phyloP scores from a whole-genome alignment of 2,888 invertebrate species.

The Drosophila nigricruria region DNA sequence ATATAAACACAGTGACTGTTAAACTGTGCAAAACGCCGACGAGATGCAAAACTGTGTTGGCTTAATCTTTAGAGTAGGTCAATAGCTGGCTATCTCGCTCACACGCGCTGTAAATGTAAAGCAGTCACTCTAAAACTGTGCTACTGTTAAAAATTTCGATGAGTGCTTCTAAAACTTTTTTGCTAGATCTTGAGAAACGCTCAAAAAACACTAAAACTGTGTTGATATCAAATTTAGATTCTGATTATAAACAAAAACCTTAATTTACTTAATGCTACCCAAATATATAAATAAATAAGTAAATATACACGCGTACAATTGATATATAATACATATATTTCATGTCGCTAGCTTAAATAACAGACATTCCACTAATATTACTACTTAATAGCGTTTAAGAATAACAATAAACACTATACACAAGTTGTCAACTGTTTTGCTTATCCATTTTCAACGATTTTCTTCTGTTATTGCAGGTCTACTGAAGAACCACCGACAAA shows the following conservation, averaged over 20 bases:
- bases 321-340: neutral
- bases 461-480: slow-evolving; percentile 82
- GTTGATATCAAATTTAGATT: neutral
- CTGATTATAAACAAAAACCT: neutral
- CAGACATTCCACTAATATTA: neutral
- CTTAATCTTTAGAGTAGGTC: slow-evolving; percentile 8
- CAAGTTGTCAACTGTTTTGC: slow-evolving; percentile 45
- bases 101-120: neutral
- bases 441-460: slow-evolving; percentile 30
- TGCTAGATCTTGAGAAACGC: neutral
- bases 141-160: neutral
- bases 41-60: neutral
- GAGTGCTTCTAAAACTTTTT: neutral
- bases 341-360: neutral
- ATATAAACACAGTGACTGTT: neutral
- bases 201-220: neutral
- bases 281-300: neutral
- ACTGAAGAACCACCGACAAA: slow-evolving; percentile 86
- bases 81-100: slow-evolving; percentile 1
- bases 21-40: neutral
- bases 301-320: too few species aligned
- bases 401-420: neutral
- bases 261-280: neutral
- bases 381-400: neutral
- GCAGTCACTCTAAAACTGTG: neutral